A percentile compares a stretch with the other conserved stretches of the same genome.
Evolutionary conservation across 2,797 vertebrate species (phyloP).

Genomic region (Denticeps clupeoides): DNA sequence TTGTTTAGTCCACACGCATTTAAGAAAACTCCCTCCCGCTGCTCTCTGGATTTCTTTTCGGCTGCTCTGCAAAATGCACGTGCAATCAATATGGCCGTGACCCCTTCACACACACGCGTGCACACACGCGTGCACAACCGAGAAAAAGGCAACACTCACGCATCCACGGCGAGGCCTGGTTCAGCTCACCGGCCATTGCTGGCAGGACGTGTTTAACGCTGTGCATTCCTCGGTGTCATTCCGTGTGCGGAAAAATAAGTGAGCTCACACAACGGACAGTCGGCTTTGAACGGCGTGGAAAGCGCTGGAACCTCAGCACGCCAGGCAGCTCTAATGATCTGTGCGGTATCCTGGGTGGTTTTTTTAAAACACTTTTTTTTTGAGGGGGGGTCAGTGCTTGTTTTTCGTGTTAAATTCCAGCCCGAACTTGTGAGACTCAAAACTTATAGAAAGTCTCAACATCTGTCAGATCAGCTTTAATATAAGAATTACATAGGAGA

Average conservation of each 20-base stretch:
- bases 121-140: constrained; percentile 15
- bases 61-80: constrained; percentile 32
- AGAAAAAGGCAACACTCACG: too few species aligned
- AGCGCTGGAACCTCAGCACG: constrained; percentile 10
- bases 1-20: constrained; percentile 58
- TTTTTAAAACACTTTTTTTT: too few species aligned
- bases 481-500: too few species aligned
- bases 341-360: too few species aligned
- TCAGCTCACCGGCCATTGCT: constrained; percentile 17
- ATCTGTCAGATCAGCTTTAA: too few species aligned
- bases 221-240: constrained; percentile 51
- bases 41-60: constrained; percentile 53
- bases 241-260: constrained; percentile 57
- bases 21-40: constrained; percentile 45
- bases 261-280: constrained; percentile 35
- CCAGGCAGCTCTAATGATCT: constrained; percentile 25
- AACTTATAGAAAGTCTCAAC: too few species aligned
- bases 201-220: constrained; percentile 49
- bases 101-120: neutral
- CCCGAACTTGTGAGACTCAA: too few species aligned
- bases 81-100: too few species aligned
- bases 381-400: too few species aligned
- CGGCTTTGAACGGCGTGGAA: neutral
- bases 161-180: constrained; percentile 4
- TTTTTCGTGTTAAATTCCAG: too few species aligned